Percentiles rank a stretch among this genome's conserved stretches.
Evolutionary conservation across 1,140 invertebrate genomes (phyloP).

Genomic region (Antheraea pernyi): DNA sequence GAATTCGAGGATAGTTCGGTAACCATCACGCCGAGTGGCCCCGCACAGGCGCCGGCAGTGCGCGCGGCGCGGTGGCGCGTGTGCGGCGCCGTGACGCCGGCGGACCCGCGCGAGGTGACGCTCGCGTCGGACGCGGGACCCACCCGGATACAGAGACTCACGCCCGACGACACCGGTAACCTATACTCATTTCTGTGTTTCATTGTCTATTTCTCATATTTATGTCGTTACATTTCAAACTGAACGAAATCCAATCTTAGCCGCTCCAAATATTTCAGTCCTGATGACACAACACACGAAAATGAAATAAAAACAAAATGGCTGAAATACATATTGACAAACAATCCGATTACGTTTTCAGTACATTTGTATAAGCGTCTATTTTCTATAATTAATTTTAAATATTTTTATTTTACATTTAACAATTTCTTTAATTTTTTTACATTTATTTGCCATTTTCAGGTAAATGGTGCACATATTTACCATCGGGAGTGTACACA

Average conservation of each 20-base stretch:
- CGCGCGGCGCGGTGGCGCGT: slow-evolving; percentile 57
- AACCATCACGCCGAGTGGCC: slow-evolving; percentile 33
- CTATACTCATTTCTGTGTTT: not conserved
- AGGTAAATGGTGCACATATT: slow-evolving; percentile 86
- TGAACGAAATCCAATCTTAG: too few species aligned
- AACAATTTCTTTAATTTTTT: not conserved
- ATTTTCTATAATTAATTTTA: too few species aligned
- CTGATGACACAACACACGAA: too few species aligned
- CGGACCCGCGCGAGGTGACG: slow-evolving; percentile 27
- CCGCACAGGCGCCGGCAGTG: slow-evolving; percentile 16
- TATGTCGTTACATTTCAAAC: too few species aligned
- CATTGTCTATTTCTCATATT: too few species aligned
- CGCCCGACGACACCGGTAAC: not conserved
- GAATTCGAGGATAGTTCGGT: slow-evolving; percentile 54
- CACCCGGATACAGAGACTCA: not conserved
- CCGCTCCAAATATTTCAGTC: too few species aligned
- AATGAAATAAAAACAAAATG: too few species aligned
- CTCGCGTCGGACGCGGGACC: slow-evolving; percentile 20
- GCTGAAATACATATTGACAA: too few species aligned
- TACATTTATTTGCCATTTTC: not conserved
- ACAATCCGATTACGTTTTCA: too few species aligned
- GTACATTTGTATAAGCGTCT: too few species aligned
- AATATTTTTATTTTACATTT: not conserved
- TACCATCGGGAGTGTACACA: slow-evolving; percentile 85
- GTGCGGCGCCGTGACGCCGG: slow-evolving; percentile 56